Percentiles rank a stretch among this genome's conserved stretches.
These are phyloP conservation scores for Leucosticte australis DNA, from an alignment of 2,113 vertebrate species.

Conservation along the genomic window DNA sequence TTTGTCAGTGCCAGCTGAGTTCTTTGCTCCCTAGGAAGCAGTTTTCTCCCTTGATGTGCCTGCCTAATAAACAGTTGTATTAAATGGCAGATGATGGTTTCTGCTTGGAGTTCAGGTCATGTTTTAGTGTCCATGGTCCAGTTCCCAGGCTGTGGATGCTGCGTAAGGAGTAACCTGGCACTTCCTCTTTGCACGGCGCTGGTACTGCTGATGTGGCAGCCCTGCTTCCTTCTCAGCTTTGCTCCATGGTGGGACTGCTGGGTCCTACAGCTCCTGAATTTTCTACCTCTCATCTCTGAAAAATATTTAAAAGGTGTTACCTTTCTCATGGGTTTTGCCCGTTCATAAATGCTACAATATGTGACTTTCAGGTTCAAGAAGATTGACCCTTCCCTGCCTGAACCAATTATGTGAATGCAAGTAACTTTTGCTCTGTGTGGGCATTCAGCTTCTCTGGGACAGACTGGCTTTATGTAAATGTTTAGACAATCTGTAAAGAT, in stretches of 20 bases:
- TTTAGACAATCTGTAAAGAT: not conserved
- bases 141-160: not conserved
- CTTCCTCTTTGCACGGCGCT: not conserved
- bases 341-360: not conserved
- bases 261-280: not conserved
- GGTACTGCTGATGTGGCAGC: not conserved
- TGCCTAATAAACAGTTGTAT: not conserved
- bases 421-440: not conserved
- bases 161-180: not conserved
- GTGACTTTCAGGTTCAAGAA: not conserved
- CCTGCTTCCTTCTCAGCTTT: not conserved
- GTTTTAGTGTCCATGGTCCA: not conserved
- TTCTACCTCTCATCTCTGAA: not conserved
- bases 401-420: not conserved
- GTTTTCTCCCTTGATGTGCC: not conserved
- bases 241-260: not conserved
- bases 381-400: not conserved
- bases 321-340: not conserved
- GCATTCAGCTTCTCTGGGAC: not conserved
- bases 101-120: not conserved
- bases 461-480: not conserved
- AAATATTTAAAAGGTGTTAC: not conserved
- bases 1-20: not conserved
- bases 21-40: not conserved
- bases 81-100: not conserved